Percentiles rank a stretch among this genome's conserved stretches.
Conservation (phyloP, 1,140 invertebrate species). For the Orius insidiosus region DNA sequence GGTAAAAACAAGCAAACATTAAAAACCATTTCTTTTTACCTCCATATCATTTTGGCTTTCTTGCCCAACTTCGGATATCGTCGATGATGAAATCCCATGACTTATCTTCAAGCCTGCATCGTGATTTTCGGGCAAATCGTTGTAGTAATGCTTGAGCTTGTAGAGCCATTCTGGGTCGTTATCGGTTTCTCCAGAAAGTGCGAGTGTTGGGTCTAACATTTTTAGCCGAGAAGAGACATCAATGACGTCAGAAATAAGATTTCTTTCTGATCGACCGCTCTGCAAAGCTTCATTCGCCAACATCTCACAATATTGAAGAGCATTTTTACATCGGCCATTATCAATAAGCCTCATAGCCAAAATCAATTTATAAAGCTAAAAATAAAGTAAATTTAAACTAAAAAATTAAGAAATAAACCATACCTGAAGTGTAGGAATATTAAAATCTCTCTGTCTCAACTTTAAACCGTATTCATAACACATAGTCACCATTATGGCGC, state of each 20-base stretch:
- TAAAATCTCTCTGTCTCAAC: conserved; percentile 60
- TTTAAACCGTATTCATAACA: conserved; percentile 83
- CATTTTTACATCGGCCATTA: conserved; percentile 27
- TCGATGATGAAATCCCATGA: conserved; percentile 1
- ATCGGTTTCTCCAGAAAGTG: conserved; percentile 11
- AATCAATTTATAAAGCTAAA: conserved; percentile 56
- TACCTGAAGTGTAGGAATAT: conserved; percentile 52
- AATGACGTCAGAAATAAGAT: conserved; percentile 10
- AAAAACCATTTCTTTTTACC: no score
- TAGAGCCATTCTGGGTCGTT: conserved; percentile 20
- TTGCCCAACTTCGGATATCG: conserved; percentile 7
- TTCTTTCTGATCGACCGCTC: conserved; percentile 23
- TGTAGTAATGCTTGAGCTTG: conserved; percentile 9
- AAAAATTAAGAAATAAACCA: conserved; percentile 9
- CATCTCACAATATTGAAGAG: conserved; percentile 65
- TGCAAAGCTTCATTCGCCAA: conserved; percentile 35
- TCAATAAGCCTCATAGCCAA: conserved; percentile 58
- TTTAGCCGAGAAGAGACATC: conserved; percentile 16
- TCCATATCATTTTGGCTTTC: neutral
- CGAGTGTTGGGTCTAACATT: conserved; percentile 13
- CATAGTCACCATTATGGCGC: conserved; percentile 84
- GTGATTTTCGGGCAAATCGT: conserved; percentile 7
- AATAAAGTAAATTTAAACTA: no score
- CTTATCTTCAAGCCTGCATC: conserved; percentile 1
- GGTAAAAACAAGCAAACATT: no score